Conservation (phyloP, 1,140 invertebrate genomes). For the Rhyzopertha dominica region DNA sequence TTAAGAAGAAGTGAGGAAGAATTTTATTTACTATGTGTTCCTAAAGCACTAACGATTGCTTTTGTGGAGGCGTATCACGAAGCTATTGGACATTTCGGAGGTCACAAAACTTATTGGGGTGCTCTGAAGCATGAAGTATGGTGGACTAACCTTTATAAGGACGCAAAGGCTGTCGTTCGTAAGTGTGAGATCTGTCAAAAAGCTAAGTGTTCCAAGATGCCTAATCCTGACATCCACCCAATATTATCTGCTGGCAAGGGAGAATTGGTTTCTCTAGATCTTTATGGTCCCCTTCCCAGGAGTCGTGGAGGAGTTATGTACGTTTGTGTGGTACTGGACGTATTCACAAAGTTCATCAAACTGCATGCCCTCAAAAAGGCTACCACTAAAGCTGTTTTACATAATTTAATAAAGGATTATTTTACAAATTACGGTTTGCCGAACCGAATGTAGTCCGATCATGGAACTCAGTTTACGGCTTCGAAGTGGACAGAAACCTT, state of each 20-base stretch:
- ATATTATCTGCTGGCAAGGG: conserved; percentile 18
- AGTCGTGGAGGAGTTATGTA: conserved; percentile 23
- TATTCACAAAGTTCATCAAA: too few relatives aligned
- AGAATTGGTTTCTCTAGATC: conserved; percentile 34
- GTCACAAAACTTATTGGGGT: conserved; percentile 3
- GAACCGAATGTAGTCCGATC: conserved; percentile 19
- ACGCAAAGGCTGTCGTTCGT: background rate
- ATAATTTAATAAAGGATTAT: conserved; percentile 16
- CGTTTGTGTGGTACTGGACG: too few relatives aligned
- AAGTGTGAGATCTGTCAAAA: conserved; percentile 1
- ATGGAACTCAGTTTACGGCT: conserved; percentile 25
- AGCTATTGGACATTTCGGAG: conserved; percentile 1
- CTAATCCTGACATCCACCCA: too few relatives aligned
- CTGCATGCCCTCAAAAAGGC: too few relatives aligned
- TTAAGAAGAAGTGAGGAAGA: background rate
- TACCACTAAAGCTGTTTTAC: too few relatives aligned
- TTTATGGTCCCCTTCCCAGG: conserved; percentile 33
- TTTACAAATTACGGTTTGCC: conserved; percentile 23
- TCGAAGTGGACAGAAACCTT: conserved; percentile 20
- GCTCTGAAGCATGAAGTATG: conserved; percentile 2
- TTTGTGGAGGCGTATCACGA: background rate
- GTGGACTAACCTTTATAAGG: conserved; percentile 3
- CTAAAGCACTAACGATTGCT: background rate
- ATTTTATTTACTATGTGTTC: conserved; percentile 3
- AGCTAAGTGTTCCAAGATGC: too few relatives aligned